Percentiles rank a stretch among this genome's conserved stretches.
Evolutionary conservation across 2,888 invertebrate species (phyloP).

Genomic region (Tiphia femorata): DNA sequence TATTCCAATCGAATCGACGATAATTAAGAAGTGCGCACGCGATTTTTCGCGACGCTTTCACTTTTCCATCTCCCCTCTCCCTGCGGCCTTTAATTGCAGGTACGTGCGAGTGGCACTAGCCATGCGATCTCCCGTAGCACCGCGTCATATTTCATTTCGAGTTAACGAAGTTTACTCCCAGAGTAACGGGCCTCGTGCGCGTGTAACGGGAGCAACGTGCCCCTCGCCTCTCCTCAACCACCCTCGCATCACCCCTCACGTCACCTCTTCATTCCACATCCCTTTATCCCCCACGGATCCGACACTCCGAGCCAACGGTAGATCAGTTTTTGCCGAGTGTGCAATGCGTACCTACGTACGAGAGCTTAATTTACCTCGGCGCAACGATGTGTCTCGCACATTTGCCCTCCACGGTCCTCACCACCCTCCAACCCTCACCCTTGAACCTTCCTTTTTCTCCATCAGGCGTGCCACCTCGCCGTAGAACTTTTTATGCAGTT

Average conservation of each 20-base stretch:
- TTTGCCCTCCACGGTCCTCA: background rate
- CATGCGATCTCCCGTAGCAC: background rate
- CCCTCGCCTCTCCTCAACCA: background rate
- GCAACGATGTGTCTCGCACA: background rate
- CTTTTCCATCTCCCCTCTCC: no score
- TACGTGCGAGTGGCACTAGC: no score
- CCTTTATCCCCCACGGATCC: background rate
- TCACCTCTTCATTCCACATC: background rate
- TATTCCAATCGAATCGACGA: no score
- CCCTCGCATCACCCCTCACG: background rate
- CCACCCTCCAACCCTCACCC: no score
- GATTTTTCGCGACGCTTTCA: no score
- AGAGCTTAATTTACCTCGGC: background rate
- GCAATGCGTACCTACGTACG: background rate
- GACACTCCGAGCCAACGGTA: background rate
- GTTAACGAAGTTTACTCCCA: conserved; percentile 22
- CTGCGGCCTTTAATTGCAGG: no score
- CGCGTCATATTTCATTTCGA: conserved; percentile 14
- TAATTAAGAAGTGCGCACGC: no score
- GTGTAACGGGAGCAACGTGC: conserved; percentile 11
- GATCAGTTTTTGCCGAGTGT: conserved; percentile 24
- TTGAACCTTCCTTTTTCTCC: no score
- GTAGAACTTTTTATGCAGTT: no score
- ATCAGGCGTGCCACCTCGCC: no score
- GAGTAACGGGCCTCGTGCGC: conserved; percentile 20